Conservation (phyloP, 2,797 vertebrate species). For the Bovichtus diacanthus region DNA sequence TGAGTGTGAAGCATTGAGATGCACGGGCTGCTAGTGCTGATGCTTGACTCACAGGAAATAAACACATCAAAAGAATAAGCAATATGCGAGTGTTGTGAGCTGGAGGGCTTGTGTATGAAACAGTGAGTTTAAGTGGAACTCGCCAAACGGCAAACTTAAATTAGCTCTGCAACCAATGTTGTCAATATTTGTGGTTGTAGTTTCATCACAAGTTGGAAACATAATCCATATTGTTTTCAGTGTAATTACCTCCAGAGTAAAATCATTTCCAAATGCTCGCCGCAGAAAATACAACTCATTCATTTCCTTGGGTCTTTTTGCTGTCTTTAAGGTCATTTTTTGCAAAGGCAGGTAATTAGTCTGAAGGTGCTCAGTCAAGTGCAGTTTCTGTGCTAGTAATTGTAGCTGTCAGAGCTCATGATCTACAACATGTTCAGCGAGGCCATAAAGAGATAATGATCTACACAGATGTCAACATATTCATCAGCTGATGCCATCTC, state of each 20-base stretch:
- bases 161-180: constrained; percentile 25
- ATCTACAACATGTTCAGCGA: constrained; percentile 76
- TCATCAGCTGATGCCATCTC: constrained; percentile 64
- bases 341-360: constrained; percentile 54
- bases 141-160: constrained; percentile 43
- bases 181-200: constrained; percentile 25
- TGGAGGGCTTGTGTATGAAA: constrained; percentile 30
- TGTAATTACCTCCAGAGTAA: constrained; percentile 43
- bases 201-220: constrained; percentile 39
- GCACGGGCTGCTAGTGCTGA: constrained; percentile 13
- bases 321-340: constrained; percentile 52
- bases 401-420: constrained; percentile 67
- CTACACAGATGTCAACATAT: constrained; percentile 74
- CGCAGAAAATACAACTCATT: constrained; percentile 13
- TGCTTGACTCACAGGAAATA: constrained; percentile 60
- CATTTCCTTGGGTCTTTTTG: constrained; percentile 29
- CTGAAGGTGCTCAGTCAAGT: constrained; percentile 28
- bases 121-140: constrained; percentile 51
- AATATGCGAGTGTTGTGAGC: constrained; percentile 41
- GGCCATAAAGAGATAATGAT: constrained; percentile 73
- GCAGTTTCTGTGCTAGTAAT: constrained; percentile 59
- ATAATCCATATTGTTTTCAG: constrained; percentile 45
- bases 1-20: constrained; percentile 34
- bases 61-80: constrained; percentile 65
- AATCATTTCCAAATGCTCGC: constrained; percentile 37